Base-by-base conservation (phyloP, 2,113 vertebrate species). In the Pomatostomus ruficeps region DNA sequence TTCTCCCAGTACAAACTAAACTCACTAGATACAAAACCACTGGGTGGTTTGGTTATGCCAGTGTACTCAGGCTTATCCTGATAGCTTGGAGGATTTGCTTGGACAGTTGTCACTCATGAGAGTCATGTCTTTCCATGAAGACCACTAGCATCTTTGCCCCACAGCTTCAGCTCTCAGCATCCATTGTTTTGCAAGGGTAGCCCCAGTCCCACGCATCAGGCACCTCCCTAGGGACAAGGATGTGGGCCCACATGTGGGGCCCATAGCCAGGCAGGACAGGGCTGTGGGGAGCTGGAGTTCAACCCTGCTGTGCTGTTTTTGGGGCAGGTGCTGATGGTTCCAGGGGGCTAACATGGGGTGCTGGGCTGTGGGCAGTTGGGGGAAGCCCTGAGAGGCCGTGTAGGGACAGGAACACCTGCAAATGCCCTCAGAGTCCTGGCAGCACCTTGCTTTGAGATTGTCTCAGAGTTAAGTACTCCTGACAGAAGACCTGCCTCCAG, bases 281-380 rank as follows among this genome's bases (percentile, higher is more conserved):
- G 13, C 23, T 54, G 7, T 35, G 42, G 12, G 38, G 6, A 67
- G 10, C 12, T 58, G 57, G 13, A 38, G 17, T 29, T 15, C 10
- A 35, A 4, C 2, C 4, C 13, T 79, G 14, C 29, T 45, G 2
- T 0, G 0, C 7, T 2, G 0, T 19, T 7, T 3, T 26, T 82
- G 29, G 14, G 12, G 12, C 6, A 59, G 7, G 4, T 9, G 15
- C 14, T 42, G 52, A 46, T 35, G 11, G 16, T 31, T 33, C 12
- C 0, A 0, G 4, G 8, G 11, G 5, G 1, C 6, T 70, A 24
- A 43, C 3, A 15, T 14, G 25, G 12, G 4, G 4, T 38, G 9
- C n/a, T 43, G 65, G 29, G 49, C 7, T 3, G 3, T 85, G 24
- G 14, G 19, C 13, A 58, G 46, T 6, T 14, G 3, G 0, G 2